phyloP scores from a whole-genome alignment of 2,113 vertebrate species.

The Rhynchopsitta pachyrhyncha region DNA sequence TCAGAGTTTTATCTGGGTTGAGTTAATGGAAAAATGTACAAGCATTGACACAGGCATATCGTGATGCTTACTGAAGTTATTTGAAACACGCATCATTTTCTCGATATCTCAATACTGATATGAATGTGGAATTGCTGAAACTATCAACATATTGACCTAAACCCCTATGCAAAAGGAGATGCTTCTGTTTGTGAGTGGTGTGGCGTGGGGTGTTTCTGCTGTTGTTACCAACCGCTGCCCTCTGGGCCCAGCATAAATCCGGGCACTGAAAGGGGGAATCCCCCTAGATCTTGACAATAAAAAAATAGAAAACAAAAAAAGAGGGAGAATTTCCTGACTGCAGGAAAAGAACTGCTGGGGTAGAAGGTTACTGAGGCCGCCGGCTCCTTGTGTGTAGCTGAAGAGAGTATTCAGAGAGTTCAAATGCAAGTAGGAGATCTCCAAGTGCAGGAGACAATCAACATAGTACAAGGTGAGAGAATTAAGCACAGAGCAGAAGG shows the following conservation, averaged over 20 bases:
- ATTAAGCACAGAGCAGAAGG: not conserved
- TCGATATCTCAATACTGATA: not conserved
- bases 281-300: not conserved
- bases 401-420: slow-evolving; percentile 38
- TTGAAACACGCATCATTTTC: not conserved
- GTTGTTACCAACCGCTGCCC: not conserved
- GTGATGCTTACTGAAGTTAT: not conserved
- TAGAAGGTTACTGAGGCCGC: slow-evolving; percentile 25
- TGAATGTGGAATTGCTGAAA: not conserved
- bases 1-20: not conserved
- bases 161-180: not conserved
- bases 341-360: not conserved
- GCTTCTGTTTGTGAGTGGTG: not conserved
- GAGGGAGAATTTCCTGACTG: not conserved
- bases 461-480: accelerated
- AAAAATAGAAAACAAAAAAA: not conserved
- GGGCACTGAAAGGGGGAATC: not conserved
- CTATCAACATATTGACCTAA: not conserved
- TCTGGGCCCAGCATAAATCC: not conserved
- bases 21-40: not conserved
- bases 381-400: not conserved
- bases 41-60: not conserved
- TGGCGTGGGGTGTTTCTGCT: not conserved
- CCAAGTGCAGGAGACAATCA: not conserved
- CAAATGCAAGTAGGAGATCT: slow-evolving; percentile 29